These are phyloP conservation scores for Episyrphus balteatus DNA, from an alignment of 1,140 invertebrate species.

Conservation along the genomic window DNA sequence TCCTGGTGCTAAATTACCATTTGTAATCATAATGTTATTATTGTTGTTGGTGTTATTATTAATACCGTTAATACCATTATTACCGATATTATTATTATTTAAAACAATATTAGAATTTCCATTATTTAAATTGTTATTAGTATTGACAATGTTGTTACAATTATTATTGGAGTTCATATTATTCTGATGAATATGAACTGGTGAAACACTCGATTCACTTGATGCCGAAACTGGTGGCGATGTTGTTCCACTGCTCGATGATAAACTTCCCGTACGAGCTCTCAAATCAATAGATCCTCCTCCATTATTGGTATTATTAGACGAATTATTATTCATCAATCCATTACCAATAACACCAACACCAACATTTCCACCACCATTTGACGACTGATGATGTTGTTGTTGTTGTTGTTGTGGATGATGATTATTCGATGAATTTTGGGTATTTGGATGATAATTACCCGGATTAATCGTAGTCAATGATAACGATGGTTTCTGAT, in stretches of 20 bases:
- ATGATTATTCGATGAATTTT: conserved; percentile 15
- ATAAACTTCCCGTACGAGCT: conserved; percentile 36
- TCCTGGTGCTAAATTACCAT: too few species aligned
- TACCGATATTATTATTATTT: too few species aligned
- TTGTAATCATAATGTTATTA: too few species aligned
- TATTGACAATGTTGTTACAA: conserved; percentile 7
- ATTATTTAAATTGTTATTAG: too few species aligned
- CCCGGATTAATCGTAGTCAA: conserved; percentile 33
- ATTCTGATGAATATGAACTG: conserved; percentile 42
- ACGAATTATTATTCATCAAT: conserved; percentile 17
- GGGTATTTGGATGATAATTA: conserved; percentile 4
- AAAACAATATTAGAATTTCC: too few species aligned
- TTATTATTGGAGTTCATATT: conserved; percentile 1
- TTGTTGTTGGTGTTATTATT: too few species aligned
- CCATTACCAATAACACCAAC: conserved; percentile 32
- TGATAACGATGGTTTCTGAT: conserved; percentile 46
- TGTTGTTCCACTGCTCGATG: conserved; percentile 50
- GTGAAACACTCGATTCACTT: conserved; percentile 59
- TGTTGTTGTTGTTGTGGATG: conserved; percentile 12
- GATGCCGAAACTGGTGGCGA: conserved; percentile 54
- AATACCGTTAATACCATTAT: too few species aligned
- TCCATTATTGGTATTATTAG: background rate
- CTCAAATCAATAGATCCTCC: conserved; percentile 34
- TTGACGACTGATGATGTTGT: too few species aligned
- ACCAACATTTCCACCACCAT: conserved; percentile 25